Evolutionary conservation across 2,113 vertebrate genomes (phyloP), one percentile per base, ranked within the genome.

Genomic region (Scortum barcoo): DNA sequence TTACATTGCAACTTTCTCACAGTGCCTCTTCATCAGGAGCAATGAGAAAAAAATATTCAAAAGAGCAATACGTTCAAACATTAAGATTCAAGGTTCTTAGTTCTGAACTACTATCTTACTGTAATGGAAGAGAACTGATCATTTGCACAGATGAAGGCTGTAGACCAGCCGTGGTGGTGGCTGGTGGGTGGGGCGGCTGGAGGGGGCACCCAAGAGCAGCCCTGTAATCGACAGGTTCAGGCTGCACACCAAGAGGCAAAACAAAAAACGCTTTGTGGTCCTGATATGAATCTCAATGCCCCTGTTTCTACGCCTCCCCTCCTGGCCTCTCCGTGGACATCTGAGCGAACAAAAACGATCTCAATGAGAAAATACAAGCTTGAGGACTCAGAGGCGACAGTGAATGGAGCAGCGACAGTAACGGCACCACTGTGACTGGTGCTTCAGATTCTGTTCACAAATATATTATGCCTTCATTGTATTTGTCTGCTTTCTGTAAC

Each of bases 251-350:
- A 74, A 86, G 73, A 86, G 73, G 36, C 67, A 67, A 88, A 82
- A 93, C 90, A 95, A 94, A 92, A 89, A 89, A 62, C 2, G 65
- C 87, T 88, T 93, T 93, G 91, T 93, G 81, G 53, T 68, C 66
- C 85, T 88, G 84, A 89, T 93, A 89, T 86, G 88, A 93, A 92
- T 93, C 89, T 90, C 70, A 91, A 88, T 90, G 72, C 73, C 61
- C 58, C 71, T 46, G 62, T 86, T 86, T 84, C 86, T 88, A 76
- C 78, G 58, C 68, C 86, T 84, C 80, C 83, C 85, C 80, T 76
- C 60, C 74, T 79, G 81, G 76, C 80, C 57, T 80, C 69, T 63
- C 67, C 20, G 38, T 62, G 78, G 79, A 89, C 67, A 84, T 78
- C 66, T 53, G 72, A 87, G 80, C 14, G 51, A 76, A 91, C 83